Base-by-base conservation (phyloP, 2,888 invertebrate species). In the Acronicta leporina region DNA sequence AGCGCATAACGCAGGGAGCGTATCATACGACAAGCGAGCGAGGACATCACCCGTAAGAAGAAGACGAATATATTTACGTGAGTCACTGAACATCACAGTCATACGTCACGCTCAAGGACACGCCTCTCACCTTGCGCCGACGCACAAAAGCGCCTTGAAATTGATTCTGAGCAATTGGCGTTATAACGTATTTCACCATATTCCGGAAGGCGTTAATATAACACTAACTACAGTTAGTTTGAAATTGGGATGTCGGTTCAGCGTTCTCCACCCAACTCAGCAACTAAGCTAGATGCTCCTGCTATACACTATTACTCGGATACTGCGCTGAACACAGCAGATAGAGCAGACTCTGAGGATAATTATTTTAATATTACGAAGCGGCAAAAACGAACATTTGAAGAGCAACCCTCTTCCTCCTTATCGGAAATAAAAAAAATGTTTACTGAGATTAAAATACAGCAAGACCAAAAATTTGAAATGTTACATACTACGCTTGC, bases 361-460 rank as follows among this genome's bases (percentile, higher is more conserved):
- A 35, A 33, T 11, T 33, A 33, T 11, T 33, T 11, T 11, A 33
- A 33, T 33, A 33, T 33, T 11, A 11, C 33, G 33, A 33, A 11
- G 33, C 10, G 33, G 11, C 11, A 10, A 33, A 33, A 33, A 11
- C 33, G 33, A 27, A 27, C 27, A 7, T 27, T 27, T 27, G 27
- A 27, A 27, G 27, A 27, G 27, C 27, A 27, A 27, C 27, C 27
- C 27, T 27, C 27, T 27, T 27, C 27, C 27, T 27, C 27, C 27
- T 27, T 27, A 27, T 40, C 7, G 8, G 40, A 40, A 40, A 40
- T 40, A 40, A 40, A 40, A 40, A n/a, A 14, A n/a, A 40, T 40
- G 40, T 40, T 40, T 14, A 40, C 40, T 40, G 40, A 40, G 40
- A 40, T 40, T n/a, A 40, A 40, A 14, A 40, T 14, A 40, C 40